Conservation (phyloP, 2,113 vertebrate species). For the Nycticorax nycticorax region DNA sequence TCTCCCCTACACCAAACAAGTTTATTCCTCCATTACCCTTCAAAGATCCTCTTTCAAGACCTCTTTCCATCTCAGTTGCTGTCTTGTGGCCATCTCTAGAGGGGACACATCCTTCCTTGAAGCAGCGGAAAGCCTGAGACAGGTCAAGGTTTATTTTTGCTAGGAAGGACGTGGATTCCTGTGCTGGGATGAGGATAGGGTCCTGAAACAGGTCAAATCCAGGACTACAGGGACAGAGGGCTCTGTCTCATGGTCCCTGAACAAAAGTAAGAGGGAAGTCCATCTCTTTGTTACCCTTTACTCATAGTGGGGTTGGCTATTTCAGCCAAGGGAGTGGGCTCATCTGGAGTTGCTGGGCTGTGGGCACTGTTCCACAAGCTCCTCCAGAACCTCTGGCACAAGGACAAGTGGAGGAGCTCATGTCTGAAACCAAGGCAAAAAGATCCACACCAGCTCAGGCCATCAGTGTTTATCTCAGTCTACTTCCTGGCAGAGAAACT, state of each 20-base stretch:
- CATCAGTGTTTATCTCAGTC: neutral
- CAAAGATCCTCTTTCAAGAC: neutral
- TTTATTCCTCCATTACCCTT: neutral
- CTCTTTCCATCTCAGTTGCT: neutral
- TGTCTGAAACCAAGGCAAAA: neutral
- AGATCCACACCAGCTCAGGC: neutral
- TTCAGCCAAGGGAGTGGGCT: neutral
- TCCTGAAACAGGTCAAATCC: neutral
- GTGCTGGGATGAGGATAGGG: neutral
- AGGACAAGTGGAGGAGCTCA: neutral
- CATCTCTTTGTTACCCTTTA: neutral
- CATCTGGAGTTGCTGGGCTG: neutral
- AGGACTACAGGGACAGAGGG: neutral
- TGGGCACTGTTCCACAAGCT: neutral
- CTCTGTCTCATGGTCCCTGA: neutral
- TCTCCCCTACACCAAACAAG: neutral
- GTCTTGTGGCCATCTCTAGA: neutral
- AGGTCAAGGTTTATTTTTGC: neutral
- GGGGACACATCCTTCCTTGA: neutral
- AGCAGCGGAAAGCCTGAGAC: neutral
- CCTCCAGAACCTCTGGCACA: neutral
- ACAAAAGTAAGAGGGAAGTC: neutral
- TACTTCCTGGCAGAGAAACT: fast-evolving
- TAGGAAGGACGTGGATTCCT: neutral
- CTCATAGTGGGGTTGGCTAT: neutral